Base-by-base conservation (phyloP, 2,888 invertebrate species). In the Serripes groenlandicus region DNA sequence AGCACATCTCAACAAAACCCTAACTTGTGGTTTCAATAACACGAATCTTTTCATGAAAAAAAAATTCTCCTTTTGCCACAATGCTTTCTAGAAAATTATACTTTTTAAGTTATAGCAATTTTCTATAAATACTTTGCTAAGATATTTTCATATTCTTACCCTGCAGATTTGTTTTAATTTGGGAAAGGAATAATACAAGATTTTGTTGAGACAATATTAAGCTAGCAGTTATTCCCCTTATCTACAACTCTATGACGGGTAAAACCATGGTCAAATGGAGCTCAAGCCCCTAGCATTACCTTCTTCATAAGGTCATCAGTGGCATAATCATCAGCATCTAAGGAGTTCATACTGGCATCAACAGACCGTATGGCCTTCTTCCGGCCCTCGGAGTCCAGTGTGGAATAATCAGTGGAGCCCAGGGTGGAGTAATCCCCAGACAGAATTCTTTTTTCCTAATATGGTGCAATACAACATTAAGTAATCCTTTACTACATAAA, bases 291-390 rank as follows among this genome's bases (percentile, higher is more conserved):
- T 66, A 23, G 26, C 15, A 73, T 90, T 92, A 92, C 92, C 92
- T 92, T 92, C 82, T 91, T 91, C 69, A 90, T 73, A 5, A 83
- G 83, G 64, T 90, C 86, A 77, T 92, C 92, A 71, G 86, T 86
- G 83, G 90, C 78, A 87, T 89, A 87, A 85, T 92, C 92, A 81
- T 91, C 91, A 81, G 89, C 91, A 79, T 91, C 91, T 34, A 92
- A 86, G 35, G 92, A 92, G 75, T 90, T 91, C 76, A 83, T 88
- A 82, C 89, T 91, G 62, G 90, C 91, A 68, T 90, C 91, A 35
- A 90, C 88, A 9, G 91, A 90, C 52, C 89, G 90, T 34, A 90
- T 79, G 32, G 84, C 76, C 71, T 83, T 77, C 35, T 76, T 70
- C 30, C 68, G 76, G 15, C 68, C 82, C n/a, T 75, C 82, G 18